These are phyloP conservation scores for Apamea anceps DNA, from an alignment of 2,888 invertebrate species.

Conservation along the genomic window DNA sequence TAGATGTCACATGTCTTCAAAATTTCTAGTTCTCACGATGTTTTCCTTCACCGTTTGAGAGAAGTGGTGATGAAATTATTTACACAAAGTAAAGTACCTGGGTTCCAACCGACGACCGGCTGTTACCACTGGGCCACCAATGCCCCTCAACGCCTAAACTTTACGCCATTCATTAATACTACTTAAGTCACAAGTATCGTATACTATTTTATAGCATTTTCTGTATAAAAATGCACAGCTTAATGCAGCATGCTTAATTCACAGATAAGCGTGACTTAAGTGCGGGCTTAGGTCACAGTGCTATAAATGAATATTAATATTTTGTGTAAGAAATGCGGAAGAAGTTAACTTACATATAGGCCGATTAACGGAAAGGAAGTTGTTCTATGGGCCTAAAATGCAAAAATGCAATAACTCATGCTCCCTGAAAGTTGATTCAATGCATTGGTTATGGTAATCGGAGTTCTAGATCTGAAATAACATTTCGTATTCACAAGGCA, in stretches of 20 bases:
- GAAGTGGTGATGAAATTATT: too few relatives aligned
- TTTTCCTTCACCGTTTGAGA: too few relatives aligned
- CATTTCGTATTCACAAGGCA: constrained; percentile 37
- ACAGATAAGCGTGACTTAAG: neutral
- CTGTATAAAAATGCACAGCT: neutral
- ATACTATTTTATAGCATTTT: too few relatives aligned
- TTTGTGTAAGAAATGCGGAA: neutral
- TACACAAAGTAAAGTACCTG: too few relatives aligned
- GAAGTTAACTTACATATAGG: neutral
- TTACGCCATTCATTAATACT: neutral
- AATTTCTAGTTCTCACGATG: too few relatives aligned
- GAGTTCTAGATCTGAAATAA: constrained; percentile 47
- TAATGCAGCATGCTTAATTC: too few relatives aligned
- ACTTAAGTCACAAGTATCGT: too few relatives aligned
- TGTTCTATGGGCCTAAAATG: neutral
- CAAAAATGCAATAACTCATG: constrained; percentile 21
- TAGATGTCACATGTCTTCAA: too few relatives aligned
- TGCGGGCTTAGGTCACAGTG: neutral
- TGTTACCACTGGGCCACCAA: too few relatives aligned
- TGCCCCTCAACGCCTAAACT: too few relatives aligned
- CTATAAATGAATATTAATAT: neutral
- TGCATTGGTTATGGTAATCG: constrained; percentile 53
- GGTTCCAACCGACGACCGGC: too few relatives aligned
- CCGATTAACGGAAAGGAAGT: neutral
- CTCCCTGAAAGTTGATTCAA: constrained; percentile 37